These are phyloP conservation scores for Rhamnusium bicolor DNA, from an alignment of 2,888 invertebrate species.

Conservation along the genomic window DNA sequence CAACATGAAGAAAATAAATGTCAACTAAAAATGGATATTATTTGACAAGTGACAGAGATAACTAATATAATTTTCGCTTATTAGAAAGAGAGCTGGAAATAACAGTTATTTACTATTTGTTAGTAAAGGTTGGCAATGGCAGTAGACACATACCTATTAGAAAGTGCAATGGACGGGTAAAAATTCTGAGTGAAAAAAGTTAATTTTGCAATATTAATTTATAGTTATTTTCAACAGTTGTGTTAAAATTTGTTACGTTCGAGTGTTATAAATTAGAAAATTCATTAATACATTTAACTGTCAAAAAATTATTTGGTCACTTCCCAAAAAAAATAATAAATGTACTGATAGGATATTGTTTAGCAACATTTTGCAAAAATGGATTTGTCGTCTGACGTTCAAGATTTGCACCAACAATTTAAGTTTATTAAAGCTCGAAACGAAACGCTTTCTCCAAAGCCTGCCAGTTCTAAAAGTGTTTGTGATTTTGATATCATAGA, in stretches of 20 bases:
- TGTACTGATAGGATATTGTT: slow-evolving; percentile 40
- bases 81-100: slow-evolving; percentile 27
- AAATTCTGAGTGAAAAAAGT: slow-evolving; percentile 40
- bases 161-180: slow-evolving; percentile 62
- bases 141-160: slow-evolving; percentile 32
- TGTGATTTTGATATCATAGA: slow-evolving; percentile 71
- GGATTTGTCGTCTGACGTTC: slow-evolving; percentile 64
- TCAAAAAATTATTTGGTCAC: slow-evolving; percentile 26
- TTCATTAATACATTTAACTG: neutral
- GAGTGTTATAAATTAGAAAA: slow-evolving; percentile 1
- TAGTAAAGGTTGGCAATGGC: slow-evolving; percentile 40
- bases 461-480: slow-evolving; percentile 13
- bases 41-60: neutral
- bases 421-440: slow-evolving; percentile 42
- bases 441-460: slow-evolving; percentile 28
- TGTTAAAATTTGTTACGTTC: slow-evolving; percentile 10
- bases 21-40: neutral
- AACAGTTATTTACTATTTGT: slow-evolving; percentile 33
- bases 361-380: slow-evolving; percentile 55
- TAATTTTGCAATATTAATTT: slow-evolving; percentile 36
- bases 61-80: neutral
- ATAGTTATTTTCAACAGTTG: slow-evolving; percentile 33
- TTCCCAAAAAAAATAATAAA: slow-evolving; percentile 39
- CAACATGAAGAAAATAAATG: slow-evolving; percentile 17
- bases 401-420: slow-evolving; percentile 55